Conservation (phyloP, 2,113 vertebrate species). For the Oryzias javanicus region DNA sequence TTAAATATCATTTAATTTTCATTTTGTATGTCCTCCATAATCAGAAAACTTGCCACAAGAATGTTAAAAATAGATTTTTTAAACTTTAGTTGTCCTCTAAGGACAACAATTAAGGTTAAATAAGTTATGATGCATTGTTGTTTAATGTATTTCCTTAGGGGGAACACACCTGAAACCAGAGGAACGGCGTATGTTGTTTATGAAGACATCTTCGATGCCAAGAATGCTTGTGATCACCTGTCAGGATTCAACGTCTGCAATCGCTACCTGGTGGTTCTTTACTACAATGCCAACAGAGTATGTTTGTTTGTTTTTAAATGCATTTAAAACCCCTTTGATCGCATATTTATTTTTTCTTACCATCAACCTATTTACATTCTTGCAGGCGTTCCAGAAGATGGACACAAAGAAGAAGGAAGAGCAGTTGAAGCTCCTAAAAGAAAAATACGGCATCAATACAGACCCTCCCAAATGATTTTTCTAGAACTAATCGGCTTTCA, state of each 20-base stretch:
- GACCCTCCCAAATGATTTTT: slow-evolving; percentile 89
- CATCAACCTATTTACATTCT: background rate
- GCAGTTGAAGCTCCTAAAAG: slow-evolving; percentile 96
- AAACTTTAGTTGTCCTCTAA: no score
- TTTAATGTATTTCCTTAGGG: slow-evolving; percentile 71
- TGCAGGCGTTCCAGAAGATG: slow-evolving; percentile 98
- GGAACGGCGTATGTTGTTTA: slow-evolving; percentile 98
- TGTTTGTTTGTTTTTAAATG: slow-evolving; percentile 33
- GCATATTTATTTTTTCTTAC: background rate
- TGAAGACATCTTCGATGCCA: slow-evolving; percentile 98
- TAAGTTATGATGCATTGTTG: background rate
- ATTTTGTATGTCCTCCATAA: no score
- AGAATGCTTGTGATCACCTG: slow-evolving; percentile 97
- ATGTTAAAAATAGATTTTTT: no score
- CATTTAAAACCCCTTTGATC: background rate
- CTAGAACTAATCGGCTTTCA: background rate
- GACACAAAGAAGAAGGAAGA: slow-evolving; percentile 99
- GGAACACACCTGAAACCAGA: slow-evolving; percentile 94
- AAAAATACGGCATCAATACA: slow-evolving; percentile 99
- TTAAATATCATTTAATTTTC: no score
- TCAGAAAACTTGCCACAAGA: no score
- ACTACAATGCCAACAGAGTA: slow-evolving; percentile 98
- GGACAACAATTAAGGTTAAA: background rate
- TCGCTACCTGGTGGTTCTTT: slow-evolving; percentile 96
- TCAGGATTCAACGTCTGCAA: slow-evolving; percentile 99